These are phyloP conservation scores for Drosophila algonquin DNA, from an alignment of 2,888 invertebrate species.

Conservation along the genomic window DNA sequence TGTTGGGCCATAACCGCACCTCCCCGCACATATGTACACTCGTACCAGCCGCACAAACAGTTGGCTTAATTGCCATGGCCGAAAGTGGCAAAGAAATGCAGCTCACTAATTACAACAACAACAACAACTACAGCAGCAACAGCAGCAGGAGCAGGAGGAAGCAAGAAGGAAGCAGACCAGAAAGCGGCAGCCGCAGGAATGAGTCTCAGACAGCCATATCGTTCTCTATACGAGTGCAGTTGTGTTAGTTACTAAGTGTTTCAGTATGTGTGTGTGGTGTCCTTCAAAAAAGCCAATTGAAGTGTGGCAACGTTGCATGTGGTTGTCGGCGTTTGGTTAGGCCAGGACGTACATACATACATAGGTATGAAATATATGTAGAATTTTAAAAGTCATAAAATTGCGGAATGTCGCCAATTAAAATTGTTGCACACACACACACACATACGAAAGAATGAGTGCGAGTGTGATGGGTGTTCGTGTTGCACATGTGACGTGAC, in stretches of 20 bases:
- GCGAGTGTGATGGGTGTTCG: slow-evolving; percentile 52
- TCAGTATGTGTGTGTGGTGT: slow-evolving; percentile 37
- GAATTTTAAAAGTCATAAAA: slow-evolving; percentile 82
- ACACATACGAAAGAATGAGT: slow-evolving; percentile 4
- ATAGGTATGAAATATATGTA: slow-evolving; percentile 74
- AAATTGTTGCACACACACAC: slow-evolving; percentile 73
- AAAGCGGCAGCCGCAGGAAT: slow-evolving; percentile 2
- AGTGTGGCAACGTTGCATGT: slow-evolving; percentile 75
- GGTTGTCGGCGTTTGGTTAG: background rate
- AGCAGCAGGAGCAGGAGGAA: background rate
- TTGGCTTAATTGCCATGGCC: slow-evolving; percentile 74
- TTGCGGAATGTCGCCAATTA: slow-evolving; percentile 83
- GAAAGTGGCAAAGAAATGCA: slow-evolving; percentile 77
- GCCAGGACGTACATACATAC: slow-evolving; percentile 44
- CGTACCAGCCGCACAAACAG: slow-evolving; percentile 9
- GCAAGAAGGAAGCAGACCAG: slow-evolving; percentile 2
- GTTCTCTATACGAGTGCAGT: slow-evolving; percentile 18
- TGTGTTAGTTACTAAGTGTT: background rate
- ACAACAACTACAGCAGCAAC: slow-evolving; percentile 18
- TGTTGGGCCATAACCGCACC: background rate
- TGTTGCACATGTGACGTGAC: slow-evolving; percentile 81
- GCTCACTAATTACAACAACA: slow-evolving; percentile 75
- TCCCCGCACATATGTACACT: no score
- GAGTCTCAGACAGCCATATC: slow-evolving; percentile 50
- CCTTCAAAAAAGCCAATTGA: slow-evolving; percentile 75